Base-by-base conservation (phyloP, 2,113 vertebrate species). In the Martes martes region DNA sequence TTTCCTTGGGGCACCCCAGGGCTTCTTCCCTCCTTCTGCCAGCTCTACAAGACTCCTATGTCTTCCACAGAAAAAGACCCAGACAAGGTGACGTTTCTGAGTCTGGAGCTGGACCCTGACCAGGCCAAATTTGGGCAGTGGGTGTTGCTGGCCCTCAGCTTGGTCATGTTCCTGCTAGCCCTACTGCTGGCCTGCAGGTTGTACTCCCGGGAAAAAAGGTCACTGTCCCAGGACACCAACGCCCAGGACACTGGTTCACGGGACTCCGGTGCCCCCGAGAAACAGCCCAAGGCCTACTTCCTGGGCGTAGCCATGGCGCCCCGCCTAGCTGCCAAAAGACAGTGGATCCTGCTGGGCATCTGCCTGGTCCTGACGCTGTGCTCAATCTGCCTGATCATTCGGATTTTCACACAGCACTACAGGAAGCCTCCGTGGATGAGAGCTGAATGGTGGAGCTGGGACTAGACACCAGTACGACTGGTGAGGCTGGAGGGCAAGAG, bases 111-210 rank as follows among this genome's bases (percentile, higher is more conserved):
- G 97, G 18, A 97, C 1, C 39, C 36, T 18, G 57, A 96, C 0
- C 91, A 99, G 89, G 99, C 98, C 2, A 16, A 63, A 0, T 98
- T 98, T 0, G 99, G 99, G 0, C 98, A 99, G 97, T 99, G 99
- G 99, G 47, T 99, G 23, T 98, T 99, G 31, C 97, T 99, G 1
- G 96, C 89, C 33, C 59, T 99, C 6, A 98, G 98, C 10, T 36
- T 99, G 4, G 0, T 99, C 94, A 92, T 99, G 80, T 36, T 99
- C 36, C 7, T 99, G 57, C 94, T 98, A 76, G 98, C 98, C 52
- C 98, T 99, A 74, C 18, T 97, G 31, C 57, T 99, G 80, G 89
- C 61, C 74, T n/a, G 0, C 42, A 93, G 95, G 78, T 47, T 97
- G 14, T 74, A 98, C 78, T 95, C 92, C 94, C 76, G 93, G 61